These are phyloP conservation scores for Salarias fasciatus DNA, from an alignment of 2,797 vertebrate species.

Conservation along the genomic window DNA sequence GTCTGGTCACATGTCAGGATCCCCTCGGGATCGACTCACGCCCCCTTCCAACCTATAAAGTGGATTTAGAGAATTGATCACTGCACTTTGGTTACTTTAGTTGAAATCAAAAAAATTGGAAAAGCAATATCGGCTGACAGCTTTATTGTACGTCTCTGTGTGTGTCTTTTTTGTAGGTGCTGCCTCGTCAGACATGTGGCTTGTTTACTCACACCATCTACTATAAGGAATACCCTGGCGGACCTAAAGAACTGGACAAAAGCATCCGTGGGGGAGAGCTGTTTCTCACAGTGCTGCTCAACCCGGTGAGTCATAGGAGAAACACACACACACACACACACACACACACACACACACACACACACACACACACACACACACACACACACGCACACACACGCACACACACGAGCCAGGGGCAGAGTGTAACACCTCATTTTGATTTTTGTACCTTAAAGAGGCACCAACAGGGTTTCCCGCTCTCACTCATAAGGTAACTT, in stretches of 20 bases:
- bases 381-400: conserved; percentile 26
- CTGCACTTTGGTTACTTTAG: background rate
- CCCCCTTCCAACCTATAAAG: too few species aligned
- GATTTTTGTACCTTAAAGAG: conserved; percentile 49
- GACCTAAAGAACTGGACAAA: conserved; percentile 95
- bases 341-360: conserved; percentile 16
- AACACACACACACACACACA: conserved; percentile 2
- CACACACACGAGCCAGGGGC: conserved; percentile 21
- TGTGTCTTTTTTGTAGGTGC: conserved; percentile 86
- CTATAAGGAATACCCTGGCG: conserved; percentile 97
- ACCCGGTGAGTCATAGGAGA: conserved; percentile 88
- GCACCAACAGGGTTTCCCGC: conserved; percentile 37
- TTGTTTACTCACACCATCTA: conserved; percentile 99
- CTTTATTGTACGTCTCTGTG: conserved; percentile 7
- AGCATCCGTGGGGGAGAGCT: conserved; percentile 97
- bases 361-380: conserved; percentile 29
- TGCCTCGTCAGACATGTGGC: conserved; percentile 97
- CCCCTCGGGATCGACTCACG: too few species aligned
- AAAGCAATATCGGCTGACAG: conserved; percentile 11
- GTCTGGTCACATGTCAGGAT: too few species aligned
- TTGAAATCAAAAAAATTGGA: conserved; percentile 2
- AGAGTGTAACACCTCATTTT: conserved; percentile 33
- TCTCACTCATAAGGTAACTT: conserved; percentile 48
- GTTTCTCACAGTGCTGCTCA: conserved; percentile 95
- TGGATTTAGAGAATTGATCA: background rate